These are phyloP conservation scores for Murina feae DNA, from an alignment of 2,113 vertebrate genomes.

Conservation along the genomic window DNA sequence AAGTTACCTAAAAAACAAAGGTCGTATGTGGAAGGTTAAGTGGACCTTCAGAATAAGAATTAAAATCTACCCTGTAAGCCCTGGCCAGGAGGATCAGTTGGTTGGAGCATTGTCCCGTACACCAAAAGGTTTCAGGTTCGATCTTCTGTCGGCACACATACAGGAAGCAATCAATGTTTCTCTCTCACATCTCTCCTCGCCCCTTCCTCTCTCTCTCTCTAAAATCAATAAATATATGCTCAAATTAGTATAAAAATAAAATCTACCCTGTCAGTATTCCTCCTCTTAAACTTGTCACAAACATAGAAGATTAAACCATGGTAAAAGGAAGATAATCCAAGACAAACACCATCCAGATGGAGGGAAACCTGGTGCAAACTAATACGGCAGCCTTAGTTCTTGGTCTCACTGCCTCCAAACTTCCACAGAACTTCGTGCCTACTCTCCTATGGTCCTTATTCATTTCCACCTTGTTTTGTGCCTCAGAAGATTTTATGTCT, in stretches of 20 bases:
- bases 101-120: neutral
- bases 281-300: neutral
- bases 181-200: neutral
- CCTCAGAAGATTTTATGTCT: neutral
- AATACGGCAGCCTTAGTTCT: neutral
- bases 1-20: neutral
- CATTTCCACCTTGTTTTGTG: neutral
- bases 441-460: neutral
- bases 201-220: neutral
- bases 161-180: neutral
- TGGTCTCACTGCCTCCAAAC: neutral
- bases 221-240: neutral
- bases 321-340: accelerated
- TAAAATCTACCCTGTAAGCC: neutral
- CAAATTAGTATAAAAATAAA: neutral
- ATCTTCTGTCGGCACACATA: neutral
- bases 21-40: neutral
- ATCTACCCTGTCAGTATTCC: neutral
- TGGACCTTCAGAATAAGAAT: neutral
- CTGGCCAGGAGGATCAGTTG: neutral
- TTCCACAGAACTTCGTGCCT: neutral
- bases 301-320: neutral
- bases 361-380: neutral
- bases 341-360: neutral
- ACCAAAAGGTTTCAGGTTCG: neutral